These are phyloP conservation scores for Etheostoma nigrum DNA, from an alignment of 2,797 vertebrate species.

Conservation along the genomic window DNA sequence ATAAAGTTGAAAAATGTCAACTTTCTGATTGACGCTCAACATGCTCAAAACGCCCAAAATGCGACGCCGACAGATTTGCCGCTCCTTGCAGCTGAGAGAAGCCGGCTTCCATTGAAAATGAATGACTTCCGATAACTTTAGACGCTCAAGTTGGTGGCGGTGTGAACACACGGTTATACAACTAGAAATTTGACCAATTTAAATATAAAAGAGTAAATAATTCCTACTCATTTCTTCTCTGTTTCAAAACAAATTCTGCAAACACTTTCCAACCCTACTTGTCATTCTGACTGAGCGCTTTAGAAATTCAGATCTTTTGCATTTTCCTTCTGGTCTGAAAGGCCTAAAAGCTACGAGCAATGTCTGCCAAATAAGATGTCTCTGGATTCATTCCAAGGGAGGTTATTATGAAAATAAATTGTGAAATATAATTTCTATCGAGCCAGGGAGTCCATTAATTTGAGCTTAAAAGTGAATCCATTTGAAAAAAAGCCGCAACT, in stretches of 20 bases:
- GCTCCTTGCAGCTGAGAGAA: too few species aligned
- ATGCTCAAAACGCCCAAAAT: too few species aligned
- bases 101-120: too few species aligned
- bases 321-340: slow-evolving; percentile 7
- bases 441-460: slow-evolving; percentile 73
- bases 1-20: too few species aligned
- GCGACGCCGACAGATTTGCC: too few species aligned
- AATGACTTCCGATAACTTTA: too few species aligned
- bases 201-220: not conserved
- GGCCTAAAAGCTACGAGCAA: slow-evolving; percentile 22
- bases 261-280: not conserved
- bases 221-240: not conserved
- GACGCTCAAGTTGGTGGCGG: too few species aligned
- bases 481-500: slow-evolving; percentile 53
- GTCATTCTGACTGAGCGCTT: not conserved
- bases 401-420: slow-evolving; percentile 66
- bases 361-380: slow-evolving; percentile 49
- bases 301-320: slow-evolving; percentile 16
- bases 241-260: not conserved
- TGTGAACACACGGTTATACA: not conserved
- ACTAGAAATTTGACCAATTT: not conserved
- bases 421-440: slow-evolving; percentile 72
- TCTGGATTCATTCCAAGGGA: slow-evolving; percentile 53
- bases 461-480: slow-evolving; percentile 70
- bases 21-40: too few species aligned